Evolutionary conservation across 1,140 invertebrate species (phyloP).

Genomic region (Cydia splendana): DNA sequence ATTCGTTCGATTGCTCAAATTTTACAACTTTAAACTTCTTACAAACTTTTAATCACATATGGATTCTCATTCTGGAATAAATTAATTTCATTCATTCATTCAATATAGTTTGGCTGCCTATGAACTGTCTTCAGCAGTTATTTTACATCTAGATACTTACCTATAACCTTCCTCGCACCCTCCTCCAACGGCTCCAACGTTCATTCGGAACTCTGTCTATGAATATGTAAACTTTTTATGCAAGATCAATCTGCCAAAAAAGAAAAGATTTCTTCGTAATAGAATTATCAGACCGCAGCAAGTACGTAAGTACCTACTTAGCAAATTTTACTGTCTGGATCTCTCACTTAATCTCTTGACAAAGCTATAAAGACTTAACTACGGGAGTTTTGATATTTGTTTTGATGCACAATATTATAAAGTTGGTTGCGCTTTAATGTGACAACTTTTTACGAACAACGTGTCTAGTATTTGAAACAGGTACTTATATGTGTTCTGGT

Average conservation of each 20-base stretch:
- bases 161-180: too few relatives aligned
- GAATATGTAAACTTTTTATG: not conserved
- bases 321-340: not conserved
- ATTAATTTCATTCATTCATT: too few relatives aligned
- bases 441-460: not conserved
- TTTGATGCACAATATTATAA: not conserved
- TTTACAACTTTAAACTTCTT: too few relatives aligned
- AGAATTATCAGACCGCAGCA: not conserved
- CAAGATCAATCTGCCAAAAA: not conserved
- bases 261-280: not conserved
- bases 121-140: too few relatives aligned
- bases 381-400: not conserved
- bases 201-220: not conserved
- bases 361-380: not conserved
- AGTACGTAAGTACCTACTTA: not conserved
- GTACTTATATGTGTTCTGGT: not conserved
- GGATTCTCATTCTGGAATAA: too few relatives aligned
- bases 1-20: too few relatives aligned
- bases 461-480: slow-evolving; percentile 1
- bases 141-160: too few relatives aligned
- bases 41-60: too few relatives aligned
- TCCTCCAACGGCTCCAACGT: not conserved
- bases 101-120: too few relatives aligned
- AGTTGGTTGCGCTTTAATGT: not conserved
- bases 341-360: not conserved